Base-by-base conservation (phyloP, 2,797 vertebrate genomes). In the Notolepis coatsorum region DNA sequence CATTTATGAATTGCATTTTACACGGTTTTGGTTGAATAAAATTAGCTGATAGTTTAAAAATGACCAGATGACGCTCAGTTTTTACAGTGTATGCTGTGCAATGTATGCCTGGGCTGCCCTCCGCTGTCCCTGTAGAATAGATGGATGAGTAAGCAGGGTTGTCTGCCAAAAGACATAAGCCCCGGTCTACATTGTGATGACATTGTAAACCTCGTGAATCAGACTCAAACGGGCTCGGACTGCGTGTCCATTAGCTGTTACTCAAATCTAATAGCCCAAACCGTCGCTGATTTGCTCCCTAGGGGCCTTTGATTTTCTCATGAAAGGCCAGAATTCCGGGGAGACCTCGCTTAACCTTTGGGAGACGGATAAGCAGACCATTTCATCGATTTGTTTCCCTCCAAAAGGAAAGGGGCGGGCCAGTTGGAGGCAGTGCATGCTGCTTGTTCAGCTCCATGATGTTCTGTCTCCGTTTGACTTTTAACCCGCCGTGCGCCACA, bases 271-370 rank as follows among this genome's bases (percentile, higher is more conserved):
- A 84, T 83, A 82, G 77, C 60, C 53, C 28, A 54, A 71, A 28
- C 77, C 62, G 33, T 60, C 72, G 69, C 64, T 82, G 61, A 79
- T 86, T 75, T 51, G 62, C 66, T n/a, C 80, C 81, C 2, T 1
- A 48, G 73, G 78, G 80, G 71, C 27, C 60, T 85, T 78, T 69
- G 49, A 75, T 82, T 88, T 84, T 74, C 64, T 76, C 45, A 84
- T 84, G 71, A 86, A 89, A 86, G 71, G 57, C 49, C 71, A 70
- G 50, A 72, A 77, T 80, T 90, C 71, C 75, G 31, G 39, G 61
- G 68, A 82, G 65, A 71, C 51, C 65, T 65, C 73, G 75, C 82
- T 90, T 88, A 88, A 89, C 87, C 88, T 90, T 88, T 85, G 71
- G 73, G 69, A 84, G 83, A 84, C 51, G 68, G 75, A 84, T 81